Base-by-base conservation (phyloP, 2,113 vertebrate species). In the Nycticebus coucang region DNA sequence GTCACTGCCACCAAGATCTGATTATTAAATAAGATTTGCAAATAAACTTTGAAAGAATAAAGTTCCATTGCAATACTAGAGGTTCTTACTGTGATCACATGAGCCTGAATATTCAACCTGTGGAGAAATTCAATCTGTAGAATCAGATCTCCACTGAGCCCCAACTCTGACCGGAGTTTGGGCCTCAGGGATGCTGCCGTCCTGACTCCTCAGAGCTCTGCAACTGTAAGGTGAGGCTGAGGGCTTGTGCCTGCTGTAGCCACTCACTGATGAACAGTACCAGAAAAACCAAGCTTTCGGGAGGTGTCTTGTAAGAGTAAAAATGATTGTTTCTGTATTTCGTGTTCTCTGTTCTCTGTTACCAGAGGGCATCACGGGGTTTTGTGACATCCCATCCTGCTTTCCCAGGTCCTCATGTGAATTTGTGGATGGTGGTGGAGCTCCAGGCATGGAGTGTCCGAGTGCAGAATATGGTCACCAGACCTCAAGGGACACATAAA, bases 221-320 rank as follows among this genome's bases (percentile, higher is more conserved):
- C 7, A 2, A 10, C 10, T 17, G 3, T 50, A 6, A 19, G 35
- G n/a, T 0, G 22, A 64, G 75, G 37, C 11, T 24, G 0, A 37
- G 1, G 15, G 62, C 41, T 9, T 53, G n/a, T 14, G 33, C 14
- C 13, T 7, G 33, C 41, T 55, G 5, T 7, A 0, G 28, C 74
- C 28, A 57, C 9, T 24, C 15, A 11, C 0, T 55, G 7, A 6
- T 17, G 9, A 26, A 13, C 26, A 33, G 60, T 55, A 28, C 24
- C 15, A 5, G 69, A 60, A 45, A 72, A n/a, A 7, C 45, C 22
- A 37, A 30, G 9, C 30, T 28, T 26, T 55, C 3, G 15, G 18
- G 18, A 86, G 26, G 45, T 21, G 7, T 45, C n/a, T 79, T 45
- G 37, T 6, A 35, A 21, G 60, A 55, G 35, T 17, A 15, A 71